Conservation (phyloP, 2,888 invertebrate genomes). For the Cerastoderma edule region DNA sequence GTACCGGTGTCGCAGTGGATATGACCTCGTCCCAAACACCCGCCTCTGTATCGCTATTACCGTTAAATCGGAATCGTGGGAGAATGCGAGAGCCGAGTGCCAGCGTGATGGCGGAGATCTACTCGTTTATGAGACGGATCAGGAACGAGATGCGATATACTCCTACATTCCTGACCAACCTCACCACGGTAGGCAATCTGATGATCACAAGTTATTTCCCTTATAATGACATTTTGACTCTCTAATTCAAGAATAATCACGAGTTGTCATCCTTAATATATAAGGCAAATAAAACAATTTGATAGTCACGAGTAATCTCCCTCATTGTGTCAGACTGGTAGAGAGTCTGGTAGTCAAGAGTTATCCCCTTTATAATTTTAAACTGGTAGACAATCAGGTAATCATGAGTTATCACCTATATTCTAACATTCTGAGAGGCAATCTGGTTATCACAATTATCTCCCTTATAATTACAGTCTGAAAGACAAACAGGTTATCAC, state of each 20-base stretch:
- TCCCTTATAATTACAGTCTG: too few species aligned
- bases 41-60: background rate
- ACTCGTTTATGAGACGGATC: background rate
- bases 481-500: too few species aligned
- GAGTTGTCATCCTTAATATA: background rate
- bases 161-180: background rate
- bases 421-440: too few species aligned
- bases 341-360: background rate
- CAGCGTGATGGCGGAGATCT: background rate
- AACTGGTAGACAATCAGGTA: too few species aligned
- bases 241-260: background rate
- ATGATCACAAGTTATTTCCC: background rate
- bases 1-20: background rate
- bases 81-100: slow-evolving; percentile 6
- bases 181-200: background rate
- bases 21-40: background rate
- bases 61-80: background rate
- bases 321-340: background rate
- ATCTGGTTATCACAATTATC: too few species aligned
- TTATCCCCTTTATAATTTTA: too few species aligned
- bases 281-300: background rate
- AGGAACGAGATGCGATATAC: background rate
- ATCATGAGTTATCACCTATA: too few species aligned
- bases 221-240: background rate
- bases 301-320: background rate